These are phyloP conservation scores for Gadus macrocephalus DNA, from an alignment of 2,113 vertebrate genomes.

Conservation along the genomic window DNA sequence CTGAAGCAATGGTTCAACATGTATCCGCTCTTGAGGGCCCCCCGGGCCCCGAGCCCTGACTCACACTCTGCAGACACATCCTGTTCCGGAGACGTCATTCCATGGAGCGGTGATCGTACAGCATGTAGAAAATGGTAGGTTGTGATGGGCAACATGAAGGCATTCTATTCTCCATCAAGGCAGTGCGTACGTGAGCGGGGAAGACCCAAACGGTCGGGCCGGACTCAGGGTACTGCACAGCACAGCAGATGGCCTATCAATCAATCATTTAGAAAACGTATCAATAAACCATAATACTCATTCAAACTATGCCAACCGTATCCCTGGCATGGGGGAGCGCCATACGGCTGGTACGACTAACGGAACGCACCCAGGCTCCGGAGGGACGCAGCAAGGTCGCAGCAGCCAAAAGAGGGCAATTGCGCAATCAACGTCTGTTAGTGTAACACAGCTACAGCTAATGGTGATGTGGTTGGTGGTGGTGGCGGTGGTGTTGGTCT, in stretches of 20 bases:
- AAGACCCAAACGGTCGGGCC: slow-evolving; percentile 12
- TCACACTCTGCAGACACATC: slow-evolving; percentile 11
- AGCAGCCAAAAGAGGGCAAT: slow-evolving; percentile 41
- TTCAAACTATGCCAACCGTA: slow-evolving; percentile 35
- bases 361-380: background rate
- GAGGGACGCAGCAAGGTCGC: slow-evolving; percentile 21
- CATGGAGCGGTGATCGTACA: slow-evolving; percentile 22
- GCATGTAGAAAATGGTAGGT: slow-evolving; percentile 7
- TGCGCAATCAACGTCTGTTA: slow-evolving; percentile 20
- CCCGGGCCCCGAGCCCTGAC: slow-evolving; percentile 26
- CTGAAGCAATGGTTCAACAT: slow-evolving; percentile 54
- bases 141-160: background rate
- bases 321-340: slow-evolving; percentile 37
- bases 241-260: slow-evolving; percentile 60
- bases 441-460: too few species aligned
- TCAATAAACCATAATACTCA: slow-evolving; percentile 52
- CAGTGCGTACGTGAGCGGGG: slow-evolving; percentile 33
- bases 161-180: too few species aligned
- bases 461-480: too few species aligned
- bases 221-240: slow-evolving; percentile 13
- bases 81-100: slow-evolving; percentile 28
- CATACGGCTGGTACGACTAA: slow-evolving; percentile 29
- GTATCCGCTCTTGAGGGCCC: slow-evolving; percentile 43
- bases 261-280: slow-evolving; percentile 61
- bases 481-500: slow-evolving; percentile 1